phyloP scores from a whole-genome alignment of 2,113 vertebrate genomes.

The Myotis brandtii region DNA sequence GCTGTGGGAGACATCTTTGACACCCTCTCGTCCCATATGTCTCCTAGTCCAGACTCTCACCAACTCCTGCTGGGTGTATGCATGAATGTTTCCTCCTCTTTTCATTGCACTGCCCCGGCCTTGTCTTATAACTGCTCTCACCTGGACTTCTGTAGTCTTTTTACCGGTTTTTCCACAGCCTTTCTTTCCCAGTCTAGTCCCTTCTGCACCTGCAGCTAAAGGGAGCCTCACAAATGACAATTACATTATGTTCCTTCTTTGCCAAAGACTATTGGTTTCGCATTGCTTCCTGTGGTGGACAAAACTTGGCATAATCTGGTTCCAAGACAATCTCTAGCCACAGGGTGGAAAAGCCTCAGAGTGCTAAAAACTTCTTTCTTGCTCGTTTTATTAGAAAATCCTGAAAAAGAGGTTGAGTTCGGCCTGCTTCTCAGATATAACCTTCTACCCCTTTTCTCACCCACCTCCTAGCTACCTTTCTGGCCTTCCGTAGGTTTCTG shows the following conservation, averaged over 20 bases:
- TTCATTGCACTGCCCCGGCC: not conserved
- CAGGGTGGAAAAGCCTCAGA: not conserved
- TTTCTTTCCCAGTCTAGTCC: not conserved
- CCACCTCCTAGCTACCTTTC: not conserved
- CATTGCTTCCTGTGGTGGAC: not conserved
- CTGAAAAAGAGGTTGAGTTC: not conserved
- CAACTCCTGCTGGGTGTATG: not conserved
- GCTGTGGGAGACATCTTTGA: not conserved
- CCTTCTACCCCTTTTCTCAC: fast-evolving
- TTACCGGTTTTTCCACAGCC: not conserved
- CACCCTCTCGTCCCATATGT: not conserved
- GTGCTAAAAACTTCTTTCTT: not conserved
- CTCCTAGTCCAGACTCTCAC: not conserved
- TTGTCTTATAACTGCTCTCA: not conserved
- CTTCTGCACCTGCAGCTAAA: not conserved
- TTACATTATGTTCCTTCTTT: not conserved
- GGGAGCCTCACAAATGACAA: not conserved
- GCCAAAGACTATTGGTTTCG: not conserved
- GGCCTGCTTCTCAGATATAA: not conserved
- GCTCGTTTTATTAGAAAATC: not conserved
- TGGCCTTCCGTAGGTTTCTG: not conserved
- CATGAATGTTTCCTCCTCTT: not conserved
- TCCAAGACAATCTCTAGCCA: not conserved
- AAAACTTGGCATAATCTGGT: not conserved
- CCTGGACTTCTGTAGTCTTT: not conserved